These are phyloP conservation scores for Florisuga fusca DNA, from an alignment of 2,797 vertebrate species.

Conservation along the genomic window DNA sequence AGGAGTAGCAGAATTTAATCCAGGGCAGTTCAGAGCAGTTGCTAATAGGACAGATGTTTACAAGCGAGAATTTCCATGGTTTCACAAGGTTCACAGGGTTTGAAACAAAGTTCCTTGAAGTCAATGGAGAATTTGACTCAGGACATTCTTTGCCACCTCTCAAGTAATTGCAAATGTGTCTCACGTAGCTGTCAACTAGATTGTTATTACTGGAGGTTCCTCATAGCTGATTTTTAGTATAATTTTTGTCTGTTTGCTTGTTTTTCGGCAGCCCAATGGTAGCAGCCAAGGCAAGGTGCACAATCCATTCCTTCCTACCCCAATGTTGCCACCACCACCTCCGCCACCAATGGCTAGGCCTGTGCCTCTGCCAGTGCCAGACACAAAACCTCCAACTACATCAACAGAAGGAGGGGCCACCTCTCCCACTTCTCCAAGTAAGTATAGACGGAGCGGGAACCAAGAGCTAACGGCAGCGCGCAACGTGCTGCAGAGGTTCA, in stretches of 20 bases:
- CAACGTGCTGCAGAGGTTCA: not conserved
- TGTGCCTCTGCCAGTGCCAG: slow-evolving; percentile 95
- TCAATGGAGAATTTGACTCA: not conserved
- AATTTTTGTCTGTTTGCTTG: slow-evolving; percentile 72
- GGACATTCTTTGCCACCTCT: not conserved
- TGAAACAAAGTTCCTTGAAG: not conserved
- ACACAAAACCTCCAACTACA: slow-evolving; percentile 95
- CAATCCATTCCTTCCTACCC: slow-evolving; percentile 98
- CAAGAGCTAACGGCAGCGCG: not conserved
- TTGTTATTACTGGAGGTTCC: slow-evolving; percentile 31
- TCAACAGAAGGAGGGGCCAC: slow-evolving; percentile 93
- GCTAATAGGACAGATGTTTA: not conserved
- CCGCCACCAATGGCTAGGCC: slow-evolving; percentile 97
- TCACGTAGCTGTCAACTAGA: not conserved
- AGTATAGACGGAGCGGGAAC: slow-evolving; percentile 77
- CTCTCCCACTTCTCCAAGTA: slow-evolving; percentile 97
- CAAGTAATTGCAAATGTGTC: slow-evolving; percentile 19
- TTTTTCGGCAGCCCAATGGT: slow-evolving; percentile 89
- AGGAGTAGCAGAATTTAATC: not conserved
- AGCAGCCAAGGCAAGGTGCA: slow-evolving; percentile 99
- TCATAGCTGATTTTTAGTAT: slow-evolving; percentile 61
- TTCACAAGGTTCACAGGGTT: not conserved
- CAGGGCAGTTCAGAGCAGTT: not conserved
- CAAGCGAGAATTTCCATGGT: not conserved
- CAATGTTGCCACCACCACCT: slow-evolving; percentile 97